Conservation (phyloP, 1,140 invertebrate genomes). For the Scaptomyza graminum region DNA sequence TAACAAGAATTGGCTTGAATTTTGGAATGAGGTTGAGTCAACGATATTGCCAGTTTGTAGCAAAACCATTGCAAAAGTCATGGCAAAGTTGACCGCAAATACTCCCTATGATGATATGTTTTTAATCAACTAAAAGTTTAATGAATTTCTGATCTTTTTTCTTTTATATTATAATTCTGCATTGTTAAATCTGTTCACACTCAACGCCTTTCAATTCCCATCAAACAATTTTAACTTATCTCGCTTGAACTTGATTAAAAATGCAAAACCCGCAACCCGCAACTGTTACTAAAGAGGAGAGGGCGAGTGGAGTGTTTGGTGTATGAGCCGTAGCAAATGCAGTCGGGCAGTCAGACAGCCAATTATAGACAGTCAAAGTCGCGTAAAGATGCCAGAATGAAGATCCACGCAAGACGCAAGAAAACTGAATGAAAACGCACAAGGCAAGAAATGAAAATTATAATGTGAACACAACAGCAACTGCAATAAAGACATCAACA, state of each 20-base stretch:
- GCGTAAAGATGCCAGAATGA: conserved; percentile 68
- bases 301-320: not conserved
- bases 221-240: conserved; percentile 58
- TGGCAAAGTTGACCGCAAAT: not conserved
- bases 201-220: conserved; percentile 54
- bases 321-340: conserved; percentile 28
- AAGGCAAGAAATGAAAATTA: conserved; percentile 58
- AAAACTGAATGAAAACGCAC: conserved; percentile 54
- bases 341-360: conserved; percentile 54
- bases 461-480: conserved; percentile 59
- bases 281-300: conserved; percentile 2
- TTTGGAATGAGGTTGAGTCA: conserved; percentile 53
- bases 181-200: conserved; percentile 11
- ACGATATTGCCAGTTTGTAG: conserved; percentile 25
- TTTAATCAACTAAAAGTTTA: not conserved
- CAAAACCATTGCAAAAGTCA: not conserved
- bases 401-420: conserved; percentile 45
- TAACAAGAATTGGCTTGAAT: conserved; percentile 48
- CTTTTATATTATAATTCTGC: no score
- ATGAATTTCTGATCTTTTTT: no score
- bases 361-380: conserved; percentile 77
- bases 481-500: conserved; percentile 81
- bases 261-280: conserved; percentile 23
- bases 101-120: conserved; percentile 52
- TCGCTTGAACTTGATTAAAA: conserved; percentile 74